These are phyloP conservation scores for Syrrhaptes paradoxus DNA, from an alignment of 2,113 vertebrate genomes.

Conservation along the genomic window DNA sequence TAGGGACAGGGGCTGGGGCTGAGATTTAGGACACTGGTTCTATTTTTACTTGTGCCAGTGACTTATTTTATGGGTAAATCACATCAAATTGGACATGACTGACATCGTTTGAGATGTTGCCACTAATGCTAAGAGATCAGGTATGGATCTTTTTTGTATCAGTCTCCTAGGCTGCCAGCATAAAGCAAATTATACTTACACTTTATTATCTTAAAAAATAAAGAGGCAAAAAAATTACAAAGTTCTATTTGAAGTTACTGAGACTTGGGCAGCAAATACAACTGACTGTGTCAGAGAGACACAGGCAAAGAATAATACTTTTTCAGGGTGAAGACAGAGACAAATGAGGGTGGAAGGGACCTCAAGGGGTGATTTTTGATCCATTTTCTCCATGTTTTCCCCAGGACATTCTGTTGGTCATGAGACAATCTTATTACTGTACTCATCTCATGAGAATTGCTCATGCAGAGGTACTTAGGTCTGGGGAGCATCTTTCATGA, in stretches of 20 bases:
- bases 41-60: neutral
- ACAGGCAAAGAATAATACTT: too few species aligned
- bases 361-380: neutral
- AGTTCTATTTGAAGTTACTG: neutral
- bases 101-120: neutral
- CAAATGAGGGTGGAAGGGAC: neutral
- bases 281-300: too few species aligned
- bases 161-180: neutral
- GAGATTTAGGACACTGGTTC: neutral
- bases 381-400: neutral
- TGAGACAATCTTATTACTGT: accelerated
- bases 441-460: neutral
- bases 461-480: neutral
- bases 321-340: neutral
- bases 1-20: neutral
- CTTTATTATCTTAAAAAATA: neutral
- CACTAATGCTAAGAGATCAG: neutral
- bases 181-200: neutral
- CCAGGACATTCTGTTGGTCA: neutral
- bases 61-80: neutral
- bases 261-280: neutral
- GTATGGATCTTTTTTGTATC: neutral
- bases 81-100: neutral
- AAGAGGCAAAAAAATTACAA: neutral
- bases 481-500: neutral